These are phyloP conservation scores for Octopus bimaculoides DNA, from an alignment of 1,140 invertebrate genomes.

Conservation along the genomic window DNA sequence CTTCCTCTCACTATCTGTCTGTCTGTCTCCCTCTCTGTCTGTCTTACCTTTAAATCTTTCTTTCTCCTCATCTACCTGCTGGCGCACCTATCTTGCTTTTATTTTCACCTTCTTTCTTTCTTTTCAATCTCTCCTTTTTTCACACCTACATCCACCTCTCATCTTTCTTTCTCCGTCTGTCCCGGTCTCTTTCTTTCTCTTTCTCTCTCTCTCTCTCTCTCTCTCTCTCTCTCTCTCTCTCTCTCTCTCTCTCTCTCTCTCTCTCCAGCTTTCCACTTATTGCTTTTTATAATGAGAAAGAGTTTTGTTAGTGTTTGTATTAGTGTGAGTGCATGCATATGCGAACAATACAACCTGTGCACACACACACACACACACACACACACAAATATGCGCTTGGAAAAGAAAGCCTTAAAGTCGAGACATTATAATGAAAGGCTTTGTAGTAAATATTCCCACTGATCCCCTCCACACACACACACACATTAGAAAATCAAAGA, in stretches of 20 bases:
- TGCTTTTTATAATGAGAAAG: too few relatives aligned
- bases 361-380: too few relatives aligned
- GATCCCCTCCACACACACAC: too few relatives aligned
- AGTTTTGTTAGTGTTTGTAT: too few relatives aligned
- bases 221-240: background rate
- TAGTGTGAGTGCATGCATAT: too few relatives aligned
- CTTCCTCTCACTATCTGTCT: background rate
- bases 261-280: background rate
- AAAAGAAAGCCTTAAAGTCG: too few relatives aligned
- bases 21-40: background rate
- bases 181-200: background rate
- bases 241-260: background rate
- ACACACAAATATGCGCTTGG: too few relatives aligned
- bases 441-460: too few relatives aligned
- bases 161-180: background rate
- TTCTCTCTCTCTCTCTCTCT: background rate
- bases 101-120: background rate
- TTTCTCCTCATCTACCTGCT: background rate
- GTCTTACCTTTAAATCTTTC: background rate
- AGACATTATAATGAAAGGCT: too few relatives aligned
- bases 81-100: background rate
- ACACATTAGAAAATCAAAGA: too few relatives aligned
- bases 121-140: background rate
- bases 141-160: background rate
- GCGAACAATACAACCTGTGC: too few relatives aligned